These are phyloP conservation scores for Brevimyrus niger DNA, from an alignment of 2,113 vertebrate genomes.

Conservation along the genomic window DNA sequence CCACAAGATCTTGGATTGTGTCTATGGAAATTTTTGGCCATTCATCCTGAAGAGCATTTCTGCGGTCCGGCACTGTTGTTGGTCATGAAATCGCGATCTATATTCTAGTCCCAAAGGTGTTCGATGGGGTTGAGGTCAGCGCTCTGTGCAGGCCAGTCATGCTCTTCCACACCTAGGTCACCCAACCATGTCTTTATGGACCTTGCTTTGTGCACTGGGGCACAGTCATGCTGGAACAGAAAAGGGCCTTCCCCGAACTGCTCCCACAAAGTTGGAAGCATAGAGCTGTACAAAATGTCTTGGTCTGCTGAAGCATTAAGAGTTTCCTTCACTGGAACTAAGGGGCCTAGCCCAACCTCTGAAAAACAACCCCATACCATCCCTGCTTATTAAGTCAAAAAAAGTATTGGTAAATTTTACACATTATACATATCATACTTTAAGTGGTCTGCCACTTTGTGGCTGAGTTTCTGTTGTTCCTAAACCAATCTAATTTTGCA, in stretches of 20 bases:
- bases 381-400: neutral
- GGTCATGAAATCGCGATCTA: neutral
- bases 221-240: neutral
- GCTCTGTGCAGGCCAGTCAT: neutral
- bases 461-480: neutral
- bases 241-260: neutral
- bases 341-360: neutral
- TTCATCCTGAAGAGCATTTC: neutral
- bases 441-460: neutral
- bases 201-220: neutral
- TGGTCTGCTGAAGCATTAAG: neutral
- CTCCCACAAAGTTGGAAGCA: neutral
- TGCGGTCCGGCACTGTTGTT: neutral
- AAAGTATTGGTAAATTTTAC: neutral
- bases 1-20: neutral
- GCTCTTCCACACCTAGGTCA: neutral
- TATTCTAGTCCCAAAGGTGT: neutral
- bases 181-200: neutral
- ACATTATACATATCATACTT: neutral
- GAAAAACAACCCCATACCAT: neutral
- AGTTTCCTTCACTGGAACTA: neutral
- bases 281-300: neutral
- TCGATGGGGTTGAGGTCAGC: neutral
- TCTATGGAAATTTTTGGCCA: neutral
- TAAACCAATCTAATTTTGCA: neutral